phyloP scores from a whole-genome alignment of 2,113 vertebrate species.

The Pycnonotus jocosus region DNA sequence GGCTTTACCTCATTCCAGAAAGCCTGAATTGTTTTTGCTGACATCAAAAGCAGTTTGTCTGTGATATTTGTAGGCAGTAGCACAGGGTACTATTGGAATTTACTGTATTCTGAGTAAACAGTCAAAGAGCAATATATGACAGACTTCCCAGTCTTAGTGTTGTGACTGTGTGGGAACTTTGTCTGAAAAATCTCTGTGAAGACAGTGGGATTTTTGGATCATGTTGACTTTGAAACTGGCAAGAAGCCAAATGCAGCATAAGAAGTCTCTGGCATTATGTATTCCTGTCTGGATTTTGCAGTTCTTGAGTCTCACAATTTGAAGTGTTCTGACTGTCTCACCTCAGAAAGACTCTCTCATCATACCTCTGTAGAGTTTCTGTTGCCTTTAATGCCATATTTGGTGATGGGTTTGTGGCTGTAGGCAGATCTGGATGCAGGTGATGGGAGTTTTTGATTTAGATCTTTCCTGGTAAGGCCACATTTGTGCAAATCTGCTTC shows the following conservation, averaged over 20 bases:
- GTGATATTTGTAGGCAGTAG: not conserved
- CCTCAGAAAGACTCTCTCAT: not conserved
- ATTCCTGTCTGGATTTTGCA: not conserved
- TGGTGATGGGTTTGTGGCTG: not conserved
- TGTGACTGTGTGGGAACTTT: not conserved
- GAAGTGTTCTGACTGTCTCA: not conserved
- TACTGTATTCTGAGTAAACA: not conserved
- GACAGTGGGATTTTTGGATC: not conserved
- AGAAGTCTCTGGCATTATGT: not conserved
- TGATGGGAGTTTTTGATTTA: not conserved
- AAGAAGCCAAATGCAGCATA: not conserved
- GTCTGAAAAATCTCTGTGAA: not conserved
- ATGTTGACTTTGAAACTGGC: not conserved
- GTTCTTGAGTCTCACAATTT: not conserved
- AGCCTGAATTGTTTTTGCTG: not conserved
- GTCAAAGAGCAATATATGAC: not conserved
- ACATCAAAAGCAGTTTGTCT: not conserved
- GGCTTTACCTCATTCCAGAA: not conserved
- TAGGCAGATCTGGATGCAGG: not conserved
- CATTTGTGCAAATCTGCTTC: not conserved
- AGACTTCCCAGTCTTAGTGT: not conserved
- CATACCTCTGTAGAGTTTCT: not conserved
- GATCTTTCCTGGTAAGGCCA: not conserved
- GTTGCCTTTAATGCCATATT: not conserved
- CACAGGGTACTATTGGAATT: not conserved